Evolutionary conservation across 2,797 vertebrate genomes (phyloP).

Genomic region (Pterois miles): DNA sequence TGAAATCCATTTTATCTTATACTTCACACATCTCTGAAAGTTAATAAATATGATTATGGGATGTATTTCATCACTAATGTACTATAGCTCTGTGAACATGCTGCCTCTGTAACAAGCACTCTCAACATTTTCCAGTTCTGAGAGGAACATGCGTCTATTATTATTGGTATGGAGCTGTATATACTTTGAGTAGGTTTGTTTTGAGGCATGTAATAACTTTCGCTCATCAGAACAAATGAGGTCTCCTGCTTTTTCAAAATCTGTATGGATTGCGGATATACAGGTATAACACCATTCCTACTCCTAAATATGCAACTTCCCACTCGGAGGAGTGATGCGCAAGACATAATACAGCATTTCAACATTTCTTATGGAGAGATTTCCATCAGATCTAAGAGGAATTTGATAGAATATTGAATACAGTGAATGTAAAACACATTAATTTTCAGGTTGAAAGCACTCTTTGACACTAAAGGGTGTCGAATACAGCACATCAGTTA

Average conservation of each 20-base stretch:
- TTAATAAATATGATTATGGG: neutral
- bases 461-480: neutral
- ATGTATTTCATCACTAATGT: neutral
- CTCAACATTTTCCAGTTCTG: neutral
- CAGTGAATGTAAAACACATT: neutral
- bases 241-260: neutral
- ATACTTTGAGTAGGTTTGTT: neutral
- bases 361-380: neutral
- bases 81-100: neutral
- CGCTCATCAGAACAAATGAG: neutral
- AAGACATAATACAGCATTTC: neutral
- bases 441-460: neutral
- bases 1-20: neutral
- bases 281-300: neutral
- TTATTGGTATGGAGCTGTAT: neutral
- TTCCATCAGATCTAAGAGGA: neutral
- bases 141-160: neutral
- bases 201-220: neutral
- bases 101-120: neutral
- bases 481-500: neutral
- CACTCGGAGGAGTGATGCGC: too few relatives aligned
- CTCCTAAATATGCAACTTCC: neutral
- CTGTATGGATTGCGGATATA: neutral
- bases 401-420: neutral
- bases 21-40: neutral